Percentiles rank a stretch among this genome's conserved stretches.
Conservation (phyloP, 1,140 invertebrate species). For the Drosophila trapezifrons region DNA sequence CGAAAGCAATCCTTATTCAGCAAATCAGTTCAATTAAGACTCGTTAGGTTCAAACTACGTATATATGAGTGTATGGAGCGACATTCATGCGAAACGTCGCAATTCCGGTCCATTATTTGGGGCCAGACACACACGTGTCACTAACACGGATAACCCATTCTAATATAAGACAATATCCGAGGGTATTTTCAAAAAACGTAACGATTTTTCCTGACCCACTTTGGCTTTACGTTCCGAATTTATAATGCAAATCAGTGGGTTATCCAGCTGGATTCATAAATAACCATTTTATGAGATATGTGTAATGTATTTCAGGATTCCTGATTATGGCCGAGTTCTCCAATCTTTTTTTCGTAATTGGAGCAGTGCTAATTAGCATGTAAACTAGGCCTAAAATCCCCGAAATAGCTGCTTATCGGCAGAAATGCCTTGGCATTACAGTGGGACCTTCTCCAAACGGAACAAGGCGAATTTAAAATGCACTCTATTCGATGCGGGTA, state of each 20-base stretch:
- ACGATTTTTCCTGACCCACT: neutral
- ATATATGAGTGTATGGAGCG: conserved; percentile 4
- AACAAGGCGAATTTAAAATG: conserved; percentile 7
- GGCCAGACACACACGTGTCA: conserved; percentile 31
- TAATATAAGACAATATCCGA: conserved; percentile 13
- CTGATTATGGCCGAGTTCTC: conserved; percentile 9
- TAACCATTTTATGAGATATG: conserved; percentile 3
- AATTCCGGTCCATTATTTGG: conserved; percentile 46
- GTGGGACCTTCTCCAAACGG: conserved; percentile 1
- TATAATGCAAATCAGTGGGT: conserved; percentile 14
- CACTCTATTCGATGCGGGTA: conserved; percentile 15
- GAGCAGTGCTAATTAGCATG: conserved; percentile 33
- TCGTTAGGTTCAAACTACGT: conserved; percentile 41
- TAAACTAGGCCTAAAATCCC: conserved; percentile 45
- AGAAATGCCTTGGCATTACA: conserved; percentile 31
- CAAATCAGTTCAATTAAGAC: conserved; percentile 72
- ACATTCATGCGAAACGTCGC: conserved; percentile 45
- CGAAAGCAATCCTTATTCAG: conserved; percentile 51
- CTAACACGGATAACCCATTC: conserved; percentile 24
- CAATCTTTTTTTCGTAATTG: conserved; percentile 8
- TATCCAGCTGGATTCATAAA: conserved; percentile 7
- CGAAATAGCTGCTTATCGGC: conserved; percentile 16
- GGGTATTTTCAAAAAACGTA: neutral
- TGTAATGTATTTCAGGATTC: conserved; percentile 11
- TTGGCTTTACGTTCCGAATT: neutral